These are phyloP conservation scores for Ciconia boyciana DNA, from an alignment of 2,113 vertebrate genomes.

Conservation along the genomic window DNA sequence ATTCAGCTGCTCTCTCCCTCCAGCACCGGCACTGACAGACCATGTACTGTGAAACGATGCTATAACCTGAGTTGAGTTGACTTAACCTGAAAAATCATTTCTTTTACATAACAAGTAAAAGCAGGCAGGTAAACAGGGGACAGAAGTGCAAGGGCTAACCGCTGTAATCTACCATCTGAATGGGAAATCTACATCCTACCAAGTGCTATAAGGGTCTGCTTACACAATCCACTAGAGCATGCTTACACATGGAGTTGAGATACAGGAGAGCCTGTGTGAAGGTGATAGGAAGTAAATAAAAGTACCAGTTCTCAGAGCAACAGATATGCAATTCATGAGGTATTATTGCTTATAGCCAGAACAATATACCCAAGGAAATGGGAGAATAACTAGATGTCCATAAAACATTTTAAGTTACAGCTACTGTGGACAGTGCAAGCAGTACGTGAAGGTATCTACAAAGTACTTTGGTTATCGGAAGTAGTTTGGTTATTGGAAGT, in stretches of 20 bases:
- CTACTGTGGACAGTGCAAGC: rapidly evolving
- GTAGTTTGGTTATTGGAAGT: neutral
- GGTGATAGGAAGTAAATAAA: neutral
- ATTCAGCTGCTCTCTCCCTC: neutral
- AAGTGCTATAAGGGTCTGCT: neutral
- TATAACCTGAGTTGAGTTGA: neutral
- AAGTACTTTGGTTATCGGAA: neutral
- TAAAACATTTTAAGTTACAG: neutral
- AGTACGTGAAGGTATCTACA: neutral
- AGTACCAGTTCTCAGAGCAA: neutral
- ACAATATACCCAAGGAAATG: neutral
- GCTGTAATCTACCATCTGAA: neutral
- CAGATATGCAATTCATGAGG: neutral
- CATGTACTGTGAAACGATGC: neutral
- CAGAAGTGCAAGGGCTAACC: neutral
- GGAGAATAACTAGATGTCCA: neutral
- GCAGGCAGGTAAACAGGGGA: neutral
- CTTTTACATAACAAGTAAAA: neutral
- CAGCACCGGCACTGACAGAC: neutral
- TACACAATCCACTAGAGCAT: neutral
- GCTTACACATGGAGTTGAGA: neutral
- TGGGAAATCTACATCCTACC: neutral
- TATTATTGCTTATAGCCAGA: neutral
- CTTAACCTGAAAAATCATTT: neutral
- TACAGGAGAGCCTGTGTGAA: neutral